Conservation (phyloP, 2,797 vertebrate species). For the Lateolabrax maculatus region DNA sequence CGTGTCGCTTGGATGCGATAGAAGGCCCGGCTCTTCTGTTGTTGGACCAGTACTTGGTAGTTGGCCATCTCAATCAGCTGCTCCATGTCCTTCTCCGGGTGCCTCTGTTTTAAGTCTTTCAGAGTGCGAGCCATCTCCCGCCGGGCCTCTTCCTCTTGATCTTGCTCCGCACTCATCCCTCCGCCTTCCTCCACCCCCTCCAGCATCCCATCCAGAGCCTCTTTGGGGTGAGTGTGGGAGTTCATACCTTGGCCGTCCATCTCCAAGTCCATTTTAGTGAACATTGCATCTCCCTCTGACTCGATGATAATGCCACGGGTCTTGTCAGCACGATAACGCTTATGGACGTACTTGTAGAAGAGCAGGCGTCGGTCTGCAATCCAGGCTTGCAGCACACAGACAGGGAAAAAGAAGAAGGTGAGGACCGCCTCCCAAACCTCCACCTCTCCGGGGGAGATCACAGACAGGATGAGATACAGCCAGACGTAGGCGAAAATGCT, state of each 20-base stretch:
- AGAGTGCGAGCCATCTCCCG: slow-evolving; percentile 90
- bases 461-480: slow-evolving; percentile 90
- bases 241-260: slow-evolving; percentile 87
- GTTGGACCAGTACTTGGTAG: slow-evolving; percentile 90
- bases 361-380: slow-evolving; percentile 90
- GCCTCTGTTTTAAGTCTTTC: slow-evolving; percentile 89
- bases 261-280: slow-evolving; percentile 89
- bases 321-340: slow-evolving; percentile 89
- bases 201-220: slow-evolving; percentile 87
- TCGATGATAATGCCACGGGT: slow-evolving; percentile 89
- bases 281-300: slow-evolving; percentile 87
- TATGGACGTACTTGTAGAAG: slow-evolving; percentile 90
- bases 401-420: slow-evolving; percentile 91
- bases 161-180: slow-evolving; percentile 73
- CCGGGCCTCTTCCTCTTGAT: slow-evolving; percentile 86
- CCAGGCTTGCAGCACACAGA: slow-evolving; percentile 91
- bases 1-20: slow-evolving; percentile 92
- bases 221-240: slow-evolving; percentile 85
- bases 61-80: slow-evolving; percentile 92
- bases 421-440: slow-evolving; percentile 91
- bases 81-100: slow-evolving; percentile 91
- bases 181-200: slow-evolving; percentile 86
- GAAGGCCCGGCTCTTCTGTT: slow-evolving; percentile 92
- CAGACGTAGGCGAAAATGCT: slow-evolving; percentile 92
- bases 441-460: slow-evolving; percentile 88